Conservation (phyloP, 1,140 invertebrate genomes). For the Drosophila saltans region DNA sequence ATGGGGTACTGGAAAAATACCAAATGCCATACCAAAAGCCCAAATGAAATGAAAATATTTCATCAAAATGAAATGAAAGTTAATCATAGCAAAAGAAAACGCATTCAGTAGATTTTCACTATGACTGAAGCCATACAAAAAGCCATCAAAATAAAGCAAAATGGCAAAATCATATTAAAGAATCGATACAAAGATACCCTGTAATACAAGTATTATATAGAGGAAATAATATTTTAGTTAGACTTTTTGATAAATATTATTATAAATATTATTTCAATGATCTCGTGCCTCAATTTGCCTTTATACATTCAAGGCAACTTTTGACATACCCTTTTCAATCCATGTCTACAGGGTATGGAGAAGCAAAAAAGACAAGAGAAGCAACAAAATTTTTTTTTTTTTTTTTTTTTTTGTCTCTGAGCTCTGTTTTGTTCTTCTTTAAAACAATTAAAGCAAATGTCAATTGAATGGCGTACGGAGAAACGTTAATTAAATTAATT, state of each 20-base stretch:
- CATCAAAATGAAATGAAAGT: conserved; percentile 25
- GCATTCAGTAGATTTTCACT: conserved; percentile 20
- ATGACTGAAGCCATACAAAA: conserved; percentile 19
- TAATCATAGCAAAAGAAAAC: conserved; percentile 23
- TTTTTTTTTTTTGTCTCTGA: neutral
- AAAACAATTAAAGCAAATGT: conserved; percentile 20
- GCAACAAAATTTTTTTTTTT: neutral
- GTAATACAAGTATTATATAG: neutral
- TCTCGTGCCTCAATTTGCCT: too few species aligned
- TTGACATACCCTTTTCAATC: too few species aligned
- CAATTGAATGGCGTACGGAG: conserved; percentile 20
- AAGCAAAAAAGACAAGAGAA: conserved; percentile 8
- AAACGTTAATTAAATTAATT: conserved; percentile 27
- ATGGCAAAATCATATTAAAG: neutral
- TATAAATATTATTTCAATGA: too few species aligned
- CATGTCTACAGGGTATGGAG: neutral
- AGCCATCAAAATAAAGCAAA: conserved; percentile 21
- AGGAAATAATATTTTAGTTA: too few species aligned
- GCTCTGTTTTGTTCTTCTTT: conserved; percentile 15
- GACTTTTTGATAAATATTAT: too few species aligned
- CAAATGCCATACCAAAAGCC: conserved; percentile 14
- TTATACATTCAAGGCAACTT: neutral
- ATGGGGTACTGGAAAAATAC: conserved; percentile 11
- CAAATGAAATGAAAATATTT: conserved; percentile 25
- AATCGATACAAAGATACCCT: neutral